phyloP scores from a whole-genome alignment of 2,113 vertebrate species.

The Anguilla rostrata region DNA sequence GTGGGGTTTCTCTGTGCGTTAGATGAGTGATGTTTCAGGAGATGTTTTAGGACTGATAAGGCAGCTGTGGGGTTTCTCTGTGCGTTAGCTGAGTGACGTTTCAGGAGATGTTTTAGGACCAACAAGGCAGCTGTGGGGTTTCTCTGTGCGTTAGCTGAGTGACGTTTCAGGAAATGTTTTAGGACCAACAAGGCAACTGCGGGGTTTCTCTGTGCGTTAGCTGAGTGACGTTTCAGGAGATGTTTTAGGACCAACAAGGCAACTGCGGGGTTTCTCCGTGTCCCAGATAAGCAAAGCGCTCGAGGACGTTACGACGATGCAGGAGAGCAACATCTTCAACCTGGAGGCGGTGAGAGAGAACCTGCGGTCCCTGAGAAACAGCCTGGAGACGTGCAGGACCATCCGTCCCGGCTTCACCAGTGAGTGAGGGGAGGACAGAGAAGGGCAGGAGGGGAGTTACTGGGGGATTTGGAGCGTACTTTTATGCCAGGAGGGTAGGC shows the following conservation, averaged over 20 bases:
- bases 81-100: conserved; percentile 47
- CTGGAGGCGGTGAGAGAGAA: conserved; percentile 59
- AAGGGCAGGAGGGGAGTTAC: background rate
- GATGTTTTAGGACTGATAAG: background rate
- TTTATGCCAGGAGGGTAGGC: background rate
- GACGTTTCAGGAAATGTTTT: too few relatives aligned
- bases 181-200: too few relatives aligned
- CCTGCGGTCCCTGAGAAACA: conserved; percentile 63
- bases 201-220: background rate
- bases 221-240: background rate
- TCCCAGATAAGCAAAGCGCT: conserved; percentile 54
- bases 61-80: conserved; percentile 12
- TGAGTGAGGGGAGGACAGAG: conserved; percentile 29
- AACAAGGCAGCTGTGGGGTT: too few relatives aligned
- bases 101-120: too few relatives aligned
- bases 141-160: too few relatives aligned
- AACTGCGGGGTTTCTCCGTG: conserved; percentile 18
- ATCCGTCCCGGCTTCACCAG: conserved; percentile 61
- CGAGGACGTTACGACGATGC: conserved; percentile 42
- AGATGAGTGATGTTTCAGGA: background rate
- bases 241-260: background rate
- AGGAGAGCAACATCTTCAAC: conserved; percentile 56
- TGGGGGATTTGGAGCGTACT: background rate
- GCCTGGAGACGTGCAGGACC: conserved; percentile 56
- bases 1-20: too few relatives aligned